Conservation (phyloP, 2,797 vertebrate genomes). For the Sebastes glaucus region DNA sequence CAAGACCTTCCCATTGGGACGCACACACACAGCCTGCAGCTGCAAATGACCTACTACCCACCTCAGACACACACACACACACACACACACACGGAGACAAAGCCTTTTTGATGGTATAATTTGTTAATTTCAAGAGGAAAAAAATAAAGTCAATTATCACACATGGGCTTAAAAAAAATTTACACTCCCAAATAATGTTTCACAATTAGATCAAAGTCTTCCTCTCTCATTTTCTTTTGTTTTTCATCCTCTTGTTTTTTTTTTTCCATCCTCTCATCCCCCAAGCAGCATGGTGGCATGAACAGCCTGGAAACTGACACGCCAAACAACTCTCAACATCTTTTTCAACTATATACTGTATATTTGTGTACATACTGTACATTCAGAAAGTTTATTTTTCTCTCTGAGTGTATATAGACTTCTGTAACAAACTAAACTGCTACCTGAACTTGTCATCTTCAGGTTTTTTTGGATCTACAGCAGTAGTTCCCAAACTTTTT, state of each 20-base stretch:
- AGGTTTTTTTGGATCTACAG: neutral
- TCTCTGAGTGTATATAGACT: neutral
- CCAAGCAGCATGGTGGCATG: slow-evolving; percentile 24
- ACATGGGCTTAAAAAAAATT: slow-evolving; percentile 75
- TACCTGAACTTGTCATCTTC: neutral
- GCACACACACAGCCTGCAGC: slow-evolving; percentile 85
- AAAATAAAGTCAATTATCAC: slow-evolving; percentile 80
- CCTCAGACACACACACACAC: slow-evolving; percentile 55
- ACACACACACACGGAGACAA: slow-evolving; percentile 68
- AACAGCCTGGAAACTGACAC: slow-evolving; percentile 16
- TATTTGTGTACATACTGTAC: neutral
- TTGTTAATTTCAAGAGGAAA: slow-evolving; percentile 81
- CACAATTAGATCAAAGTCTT: slow-evolving; percentile 80
- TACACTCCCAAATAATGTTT: slow-evolving; percentile 75
- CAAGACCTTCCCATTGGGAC: slow-evolving; percentile 89
- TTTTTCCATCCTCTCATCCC: slow-evolving; percentile 1
- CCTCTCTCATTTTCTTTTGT: slow-evolving; percentile 19
- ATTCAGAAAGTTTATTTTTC: neutral
- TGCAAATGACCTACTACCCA: slow-evolving; percentile 88
- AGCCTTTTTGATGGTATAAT: slow-evolving; percentile 85
- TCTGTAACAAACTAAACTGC: neutral
- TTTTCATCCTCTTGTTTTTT: slow-evolving; percentile 37
- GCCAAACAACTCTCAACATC: neutral
- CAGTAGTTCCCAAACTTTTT: neutral
- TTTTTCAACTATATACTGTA: neutral